Conservation (phyloP, 2,113 vertebrate species). For the Corynorhinus townsendii region DNA sequence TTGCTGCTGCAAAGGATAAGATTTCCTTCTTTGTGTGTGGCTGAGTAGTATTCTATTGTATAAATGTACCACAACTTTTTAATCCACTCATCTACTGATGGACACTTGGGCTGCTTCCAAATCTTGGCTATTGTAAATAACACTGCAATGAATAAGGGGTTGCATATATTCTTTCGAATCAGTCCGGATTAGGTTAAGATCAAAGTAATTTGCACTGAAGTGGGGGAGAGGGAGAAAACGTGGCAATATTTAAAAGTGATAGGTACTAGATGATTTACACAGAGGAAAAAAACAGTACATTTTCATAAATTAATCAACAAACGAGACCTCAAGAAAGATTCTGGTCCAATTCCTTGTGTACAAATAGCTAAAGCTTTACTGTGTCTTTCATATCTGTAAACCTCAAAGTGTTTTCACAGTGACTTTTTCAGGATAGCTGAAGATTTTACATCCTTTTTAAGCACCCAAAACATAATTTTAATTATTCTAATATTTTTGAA, state of each 20-base stretch:
- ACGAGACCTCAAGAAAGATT: background rate
- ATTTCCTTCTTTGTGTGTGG: background rate
- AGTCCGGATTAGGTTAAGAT: background rate
- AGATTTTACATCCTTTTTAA: background rate
- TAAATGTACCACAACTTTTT: background rate
- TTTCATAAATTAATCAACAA: conserved; percentile 26
- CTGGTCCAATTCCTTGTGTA: background rate
- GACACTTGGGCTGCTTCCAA: background rate
- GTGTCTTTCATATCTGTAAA: background rate
- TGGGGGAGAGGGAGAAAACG: background rate
- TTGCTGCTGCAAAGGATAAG: background rate
- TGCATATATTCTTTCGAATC: background rate
- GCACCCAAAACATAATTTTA: background rate
- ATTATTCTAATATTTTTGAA: background rate
- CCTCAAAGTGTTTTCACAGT: background rate
- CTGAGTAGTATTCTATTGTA: background rate
- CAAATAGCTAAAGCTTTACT: conserved; percentile 1
- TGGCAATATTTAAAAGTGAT: conserved; percentile 34
- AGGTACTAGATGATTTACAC: background rate
- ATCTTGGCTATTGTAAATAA: background rate
- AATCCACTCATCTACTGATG: background rate
- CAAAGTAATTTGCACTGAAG: background rate
- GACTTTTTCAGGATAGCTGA: background rate
- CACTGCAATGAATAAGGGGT: background rate
- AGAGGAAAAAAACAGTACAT: background rate